phyloP scores from a whole-genome alignment of 2,888 invertebrate genomes.

The Lepeophtheirus nordmannii region DNA sequence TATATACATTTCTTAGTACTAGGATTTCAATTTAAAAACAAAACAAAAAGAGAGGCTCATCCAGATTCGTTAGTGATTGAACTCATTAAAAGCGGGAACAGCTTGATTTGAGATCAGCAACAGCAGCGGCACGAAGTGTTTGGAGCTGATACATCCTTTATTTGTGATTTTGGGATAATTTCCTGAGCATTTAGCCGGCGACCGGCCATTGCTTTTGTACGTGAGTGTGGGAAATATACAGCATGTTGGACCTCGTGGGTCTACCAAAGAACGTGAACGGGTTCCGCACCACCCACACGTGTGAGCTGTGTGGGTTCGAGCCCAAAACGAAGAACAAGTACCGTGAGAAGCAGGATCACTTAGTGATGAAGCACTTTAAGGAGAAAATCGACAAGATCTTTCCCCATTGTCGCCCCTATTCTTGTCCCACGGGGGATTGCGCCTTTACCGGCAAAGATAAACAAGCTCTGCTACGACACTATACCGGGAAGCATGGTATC shows the following conservation, averaged over 20 bases:
- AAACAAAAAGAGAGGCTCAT: no score
- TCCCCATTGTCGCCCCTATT: conserved; percentile 21
- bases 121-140: no score
- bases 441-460: conserved; percentile 21
- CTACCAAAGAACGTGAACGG: conserved; percentile 24
- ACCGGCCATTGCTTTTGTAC: no score
- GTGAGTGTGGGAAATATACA: neutral
- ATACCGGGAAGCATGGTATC: conserved; percentile 22
- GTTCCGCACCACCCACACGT: conserved; percentile 23
- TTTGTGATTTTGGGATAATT: no score
- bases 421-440: conserved; percentile 18
- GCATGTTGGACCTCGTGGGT: conserved; percentile 15
- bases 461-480: conserved; percentile 22
- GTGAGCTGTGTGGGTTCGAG: conserved; percentile 23
- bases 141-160: no score
- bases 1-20: no score
- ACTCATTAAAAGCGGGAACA: no score
- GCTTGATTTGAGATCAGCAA: no score
- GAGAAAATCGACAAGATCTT: conserved; percentile 23
- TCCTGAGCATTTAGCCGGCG: no score
- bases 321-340: conserved; percentile 25
- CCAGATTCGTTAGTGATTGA: no score
- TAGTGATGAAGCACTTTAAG: conserved; percentile 25
- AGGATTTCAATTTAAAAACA: no score
- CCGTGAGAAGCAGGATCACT: conserved; percentile 23